phyloP scores from a whole-genome alignment of 2,888 invertebrate genomes.

The Boloria selene region DNA sequence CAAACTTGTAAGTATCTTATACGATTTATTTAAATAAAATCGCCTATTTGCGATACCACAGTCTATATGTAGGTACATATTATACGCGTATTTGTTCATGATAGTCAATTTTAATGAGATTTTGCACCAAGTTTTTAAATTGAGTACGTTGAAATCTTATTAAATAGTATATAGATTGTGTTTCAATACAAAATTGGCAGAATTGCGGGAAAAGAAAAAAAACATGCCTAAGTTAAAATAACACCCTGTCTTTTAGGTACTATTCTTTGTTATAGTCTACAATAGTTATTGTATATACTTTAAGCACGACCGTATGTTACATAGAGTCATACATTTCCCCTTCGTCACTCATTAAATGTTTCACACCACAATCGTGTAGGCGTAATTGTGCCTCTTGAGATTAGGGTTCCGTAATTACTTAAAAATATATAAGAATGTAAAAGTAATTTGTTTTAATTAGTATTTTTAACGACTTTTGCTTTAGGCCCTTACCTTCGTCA shows the following conservation, averaged over 20 bases:
- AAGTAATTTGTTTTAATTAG: not conserved
- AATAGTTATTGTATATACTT: not conserved
- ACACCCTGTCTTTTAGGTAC: not conserved
- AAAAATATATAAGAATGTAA: not conserved
- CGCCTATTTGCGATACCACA: too few relatives aligned
- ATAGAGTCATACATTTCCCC: conserved; percentile 15
- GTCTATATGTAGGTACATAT: too few relatives aligned
- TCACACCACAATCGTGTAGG: conserved; percentile 28
- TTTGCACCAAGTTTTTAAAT: too few relatives aligned
- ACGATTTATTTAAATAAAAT: too few relatives aligned
- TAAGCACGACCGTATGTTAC: conserved; percentile 8
- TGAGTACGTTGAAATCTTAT: too few relatives aligned
- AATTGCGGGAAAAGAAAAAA: too few relatives aligned
- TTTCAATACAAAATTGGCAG: too few relatives aligned
- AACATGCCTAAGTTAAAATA: not conserved
- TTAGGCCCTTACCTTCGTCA: not conserved
- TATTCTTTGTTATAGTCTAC: conserved; percentile 4
- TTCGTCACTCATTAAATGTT: conserved; percentile 34
- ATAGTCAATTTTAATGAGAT: too few relatives aligned
- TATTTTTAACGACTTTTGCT: not conserved
- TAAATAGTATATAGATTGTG: too few relatives aligned
- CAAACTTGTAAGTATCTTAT: too few relatives aligned
- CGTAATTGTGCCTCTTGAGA: conserved; percentile 26
- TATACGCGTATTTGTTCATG: too few relatives aligned
- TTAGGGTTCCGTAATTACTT: conserved; percentile 18